Percentiles rank a stretch among this genome's conserved stretches.
Evolutionary conservation across 2,888 invertebrate genomes (phyloP).

Genomic region (Eulithis prunata): DNA sequence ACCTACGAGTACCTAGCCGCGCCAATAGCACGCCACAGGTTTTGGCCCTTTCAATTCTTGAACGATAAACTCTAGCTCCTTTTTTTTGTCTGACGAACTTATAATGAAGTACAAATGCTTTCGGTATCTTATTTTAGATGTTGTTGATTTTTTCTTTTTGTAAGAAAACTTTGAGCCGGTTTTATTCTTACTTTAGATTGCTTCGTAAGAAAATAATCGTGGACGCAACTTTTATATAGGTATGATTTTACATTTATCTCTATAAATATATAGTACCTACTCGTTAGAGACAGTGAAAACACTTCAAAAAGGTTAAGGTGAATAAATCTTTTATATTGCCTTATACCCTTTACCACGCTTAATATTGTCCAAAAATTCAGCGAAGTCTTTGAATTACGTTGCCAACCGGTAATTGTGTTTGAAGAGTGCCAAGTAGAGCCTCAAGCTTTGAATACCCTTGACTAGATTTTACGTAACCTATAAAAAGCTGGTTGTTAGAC

Average conservation of each 20-base stretch:
- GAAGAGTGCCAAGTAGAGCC: slow-evolving; percentile 35
- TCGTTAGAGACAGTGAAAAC: neutral
- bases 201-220: slow-evolving; percentile 8
- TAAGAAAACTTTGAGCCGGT: neutral
- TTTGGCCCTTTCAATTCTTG: slow-evolving; percentile 65
- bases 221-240: slow-evolving; percentile 10
- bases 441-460: slow-evolving; percentile 36
- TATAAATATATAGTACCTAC: neutral
- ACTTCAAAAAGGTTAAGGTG: slow-evolving; percentile 13
- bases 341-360: slow-evolving; percentile 28
- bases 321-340: slow-evolving; percentile 19
- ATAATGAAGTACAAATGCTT: slow-evolving; percentile 3
- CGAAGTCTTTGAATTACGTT: slow-evolving; percentile 35
- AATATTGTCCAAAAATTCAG: slow-evolving; percentile 30
- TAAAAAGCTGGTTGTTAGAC: slow-evolving; percentile 3
- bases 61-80: slow-evolving; percentile 35
- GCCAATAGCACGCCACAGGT: slow-evolving; percentile 79
- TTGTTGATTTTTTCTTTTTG: slow-evolving; percentile 16
- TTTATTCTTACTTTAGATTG: slow-evolving; percentile 8
- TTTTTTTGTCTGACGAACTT: slow-evolving; percentile 28
- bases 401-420: slow-evolving; percentile 40
- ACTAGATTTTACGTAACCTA: slow-evolving; percentile 27
- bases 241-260: slow-evolving; percentile 14
- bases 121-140: slow-evolving; percentile 15
- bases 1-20: slow-evolving; percentile 54